A percentile compares a stretch with the other conserved stretches of the same genome.
phyloP scores from a whole-genome alignment of 53 echinoderm and acorn worm species.

The Crossaster papposus region DNA sequence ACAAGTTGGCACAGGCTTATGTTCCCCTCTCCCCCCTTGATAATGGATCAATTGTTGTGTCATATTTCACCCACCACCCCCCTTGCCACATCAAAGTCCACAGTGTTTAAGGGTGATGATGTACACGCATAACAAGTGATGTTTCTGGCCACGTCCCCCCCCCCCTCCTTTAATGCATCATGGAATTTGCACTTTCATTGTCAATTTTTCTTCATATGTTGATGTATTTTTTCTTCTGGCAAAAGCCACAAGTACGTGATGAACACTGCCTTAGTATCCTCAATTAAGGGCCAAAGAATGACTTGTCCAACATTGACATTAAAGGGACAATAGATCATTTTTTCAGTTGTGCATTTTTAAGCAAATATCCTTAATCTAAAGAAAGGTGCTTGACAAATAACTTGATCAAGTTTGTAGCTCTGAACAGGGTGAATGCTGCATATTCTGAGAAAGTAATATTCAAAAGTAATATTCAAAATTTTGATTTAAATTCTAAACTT shows the following conservation, averaged over 20 bases:
- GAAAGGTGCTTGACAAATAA: too few relatives aligned
- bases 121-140: conserved; percentile 27
- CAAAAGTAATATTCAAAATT: too few relatives aligned
- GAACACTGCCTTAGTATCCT: too few relatives aligned
- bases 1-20: conserved; percentile 13
- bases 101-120: conserved; percentile 26
- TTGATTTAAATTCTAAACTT: too few relatives aligned
- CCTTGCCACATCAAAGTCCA: conserved; percentile 27
- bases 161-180: background rate
- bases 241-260: background rate
- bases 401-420: too few relatives aligned
- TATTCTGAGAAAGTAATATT: too few relatives aligned
- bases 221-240: background rate
- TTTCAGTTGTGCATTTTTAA: too few relatives aligned
- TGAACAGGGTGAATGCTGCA: too few relatives aligned
- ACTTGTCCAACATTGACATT: too few relatives aligned
- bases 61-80: conserved; percentile 21
- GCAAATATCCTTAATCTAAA: too few relatives aligned
- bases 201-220: background rate
- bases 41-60: conserved; percentile 62
- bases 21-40: conserved; percentile 3
- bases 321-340: too few relatives aligned
- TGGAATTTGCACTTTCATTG: conserved; percentile 5
- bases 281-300: too few relatives aligned
- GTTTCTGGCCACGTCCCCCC: background rate